Evolutionary conservation across 2,113 vertebrate genomes (phyloP).

Genomic region (Zeus faber): DNA sequence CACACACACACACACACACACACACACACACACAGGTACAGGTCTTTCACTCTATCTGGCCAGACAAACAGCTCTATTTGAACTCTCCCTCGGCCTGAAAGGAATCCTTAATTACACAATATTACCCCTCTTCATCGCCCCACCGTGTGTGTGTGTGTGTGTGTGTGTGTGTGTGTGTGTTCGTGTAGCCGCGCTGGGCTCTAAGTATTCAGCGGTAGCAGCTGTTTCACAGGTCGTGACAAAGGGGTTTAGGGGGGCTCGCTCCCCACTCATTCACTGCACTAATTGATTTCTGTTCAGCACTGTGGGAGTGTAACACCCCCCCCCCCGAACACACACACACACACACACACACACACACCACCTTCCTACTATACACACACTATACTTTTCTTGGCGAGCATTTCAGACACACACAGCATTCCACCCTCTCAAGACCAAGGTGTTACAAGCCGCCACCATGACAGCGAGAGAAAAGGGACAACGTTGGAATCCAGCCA

Average conservation of each 20-base stretch:
- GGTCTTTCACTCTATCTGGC: conserved; percentile 76
- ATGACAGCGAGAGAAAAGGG: conserved; percentile 1
- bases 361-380: conserved; percentile 27
- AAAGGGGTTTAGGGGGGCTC: conserved; percentile 70
- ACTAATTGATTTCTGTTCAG: conserved; percentile 80
- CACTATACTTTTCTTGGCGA: not conserved
- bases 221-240: conserved; percentile 80
- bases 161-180: conserved; percentile 30
- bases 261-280: conserved; percentile 69
- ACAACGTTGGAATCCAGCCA: not conserved
- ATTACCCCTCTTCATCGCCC: conserved; percentile 96
- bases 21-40: conserved; percentile 76
- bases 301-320: conserved; percentile 72
- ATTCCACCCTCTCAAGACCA: conserved; percentile 57
- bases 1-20: conserved; percentile 53
- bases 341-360: conserved; percentile 11
- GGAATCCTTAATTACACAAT: conserved; percentile 99
- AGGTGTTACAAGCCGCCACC: conserved; percentile 51
- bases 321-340: not conserved
- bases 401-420: conserved; percentile 37
- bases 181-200: conserved; percentile 52
- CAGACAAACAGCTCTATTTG: conserved; percentile 99
- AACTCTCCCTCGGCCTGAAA: conserved; percentile 98
- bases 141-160: conserved; percentile 75
- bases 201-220: conserved; percentile 78